Evolutionary conservation across 2,113 vertebrate species (phyloP), one percentile per base, ranked within the genome.

Genomic region (Pomatostomus ruficeps): DNA sequence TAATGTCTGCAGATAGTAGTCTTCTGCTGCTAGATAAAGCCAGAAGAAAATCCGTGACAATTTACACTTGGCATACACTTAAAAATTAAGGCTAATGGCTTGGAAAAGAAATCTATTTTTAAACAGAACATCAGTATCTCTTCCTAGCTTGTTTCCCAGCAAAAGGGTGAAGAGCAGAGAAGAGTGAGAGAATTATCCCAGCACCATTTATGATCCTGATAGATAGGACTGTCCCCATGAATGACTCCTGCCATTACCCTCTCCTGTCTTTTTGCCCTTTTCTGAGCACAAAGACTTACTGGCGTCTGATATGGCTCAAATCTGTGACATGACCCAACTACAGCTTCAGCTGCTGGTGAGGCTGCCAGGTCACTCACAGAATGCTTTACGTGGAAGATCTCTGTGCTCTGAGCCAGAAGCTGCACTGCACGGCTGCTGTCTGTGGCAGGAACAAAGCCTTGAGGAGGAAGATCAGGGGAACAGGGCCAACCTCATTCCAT

Each of bases 1-100:
- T 89, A 75, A 49, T 92, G 33, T 55, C 80, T 36, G 61, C 40
- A 89, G 70, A 78, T 75, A 89, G 73, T 57, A 43, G 65, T 38
- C 70, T 79, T 73, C 76, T 67, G 73, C 76, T 92, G 73, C 45
- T 81, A 68, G 80, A 68, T 82, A 91, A 93, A 86, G 48, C 36
- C 61, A 75, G 76, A 67, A 88, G 48, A 77, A 75, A 84, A 91
- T 72, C 48, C 2, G 3, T 40, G 68, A 52, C 25, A 28, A 52
- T 84, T 91, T 68, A 49, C 29, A 51, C 6, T 45, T 10, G 1
- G 17, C n/a, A 21, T 52, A 26, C 24, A 28, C 79, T 89, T 72
- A 24, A 91, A 96, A 93, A 57, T 35, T n/a, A 77, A 75, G 55
- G 36, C 29, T 40, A 48, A 33, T 71, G 26, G 11, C 57, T 92